phyloP scores from a whole-genome alignment of 2,113 vertebrate species.

The Alethe castanea region DNA sequence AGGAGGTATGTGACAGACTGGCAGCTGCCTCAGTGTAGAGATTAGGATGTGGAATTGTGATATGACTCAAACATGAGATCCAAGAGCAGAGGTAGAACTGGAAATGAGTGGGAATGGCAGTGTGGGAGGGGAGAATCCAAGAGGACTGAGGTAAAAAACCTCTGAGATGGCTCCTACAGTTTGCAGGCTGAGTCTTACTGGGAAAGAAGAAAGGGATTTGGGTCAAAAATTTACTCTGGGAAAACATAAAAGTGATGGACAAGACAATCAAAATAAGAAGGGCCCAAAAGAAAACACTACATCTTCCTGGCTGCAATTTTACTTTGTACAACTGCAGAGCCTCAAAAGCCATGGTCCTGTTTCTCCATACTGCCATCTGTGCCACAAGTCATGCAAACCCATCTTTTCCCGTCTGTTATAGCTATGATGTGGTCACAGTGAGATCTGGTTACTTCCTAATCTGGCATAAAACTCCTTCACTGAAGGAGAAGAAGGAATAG shows the following conservation, averaged over 20 bases:
- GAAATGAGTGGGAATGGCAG: not conserved
- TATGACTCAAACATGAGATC: not conserved
- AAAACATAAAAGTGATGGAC: not conserved
- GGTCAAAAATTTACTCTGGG: not conserved
- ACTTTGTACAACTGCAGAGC: not conserved
- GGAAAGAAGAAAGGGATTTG: not conserved
- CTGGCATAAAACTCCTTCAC: not conserved
- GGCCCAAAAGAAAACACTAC: not conserved
- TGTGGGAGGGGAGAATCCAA: not conserved
- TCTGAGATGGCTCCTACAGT: not conserved
- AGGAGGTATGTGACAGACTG: not conserved
- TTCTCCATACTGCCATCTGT: not conserved
- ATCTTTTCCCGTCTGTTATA: not conserved
- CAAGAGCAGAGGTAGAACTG: not conserved
- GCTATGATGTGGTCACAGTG: not conserved
- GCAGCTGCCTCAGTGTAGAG: not conserved
- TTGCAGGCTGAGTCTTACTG: not conserved
- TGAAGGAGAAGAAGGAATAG: not conserved
- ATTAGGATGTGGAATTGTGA: not conserved
- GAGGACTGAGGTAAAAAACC: not conserved
- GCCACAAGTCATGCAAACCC: not conserved
- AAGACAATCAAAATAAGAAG: not conserved
- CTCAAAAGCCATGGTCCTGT: not conserved
- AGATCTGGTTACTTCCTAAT: not conserved
- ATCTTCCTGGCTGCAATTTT: not conserved